These are phyloP conservation scores for Oreocharis arfaki DNA, from an alignment of 2,113 vertebrate species.

Conservation along the genomic window DNA sequence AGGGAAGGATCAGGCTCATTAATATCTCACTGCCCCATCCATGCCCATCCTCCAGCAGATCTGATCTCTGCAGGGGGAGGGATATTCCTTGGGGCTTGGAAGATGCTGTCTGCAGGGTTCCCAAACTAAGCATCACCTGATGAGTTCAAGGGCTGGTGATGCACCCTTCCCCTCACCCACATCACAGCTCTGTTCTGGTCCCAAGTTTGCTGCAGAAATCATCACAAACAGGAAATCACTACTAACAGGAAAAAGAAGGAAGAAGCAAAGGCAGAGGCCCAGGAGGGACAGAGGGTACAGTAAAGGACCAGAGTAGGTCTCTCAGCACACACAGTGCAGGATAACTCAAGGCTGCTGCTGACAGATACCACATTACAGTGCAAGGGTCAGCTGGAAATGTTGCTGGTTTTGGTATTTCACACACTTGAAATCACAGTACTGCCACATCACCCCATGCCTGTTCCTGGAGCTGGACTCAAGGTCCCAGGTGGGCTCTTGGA, in stretches of 20 bases:
- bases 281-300: not conserved
- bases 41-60: not conserved
- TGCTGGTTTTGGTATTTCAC: not conserved
- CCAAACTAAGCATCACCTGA: not conserved
- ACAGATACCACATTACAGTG: not conserved
- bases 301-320: not conserved
- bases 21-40: not conserved
- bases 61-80: not conserved
- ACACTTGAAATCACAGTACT: not conserved
- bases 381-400: not conserved
- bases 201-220: not conserved
- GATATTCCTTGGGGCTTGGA: not conserved
- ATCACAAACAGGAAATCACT: accelerated
- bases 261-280: not conserved
- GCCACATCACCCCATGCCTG: not conserved
- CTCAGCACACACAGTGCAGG: not conserved
- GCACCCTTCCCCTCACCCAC: not conserved
- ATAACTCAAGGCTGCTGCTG: not conserved
- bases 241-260: not conserved
- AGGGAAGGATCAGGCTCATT: not conserved
- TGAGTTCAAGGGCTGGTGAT: not conserved
- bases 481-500: not conserved
- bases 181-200: not conserved
- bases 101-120: not conserved
- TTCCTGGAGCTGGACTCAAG: not conserved